Base-by-base conservation (phyloP, 2,797 vertebrate genomes). In the Halcyon smyrnensis region DNA sequence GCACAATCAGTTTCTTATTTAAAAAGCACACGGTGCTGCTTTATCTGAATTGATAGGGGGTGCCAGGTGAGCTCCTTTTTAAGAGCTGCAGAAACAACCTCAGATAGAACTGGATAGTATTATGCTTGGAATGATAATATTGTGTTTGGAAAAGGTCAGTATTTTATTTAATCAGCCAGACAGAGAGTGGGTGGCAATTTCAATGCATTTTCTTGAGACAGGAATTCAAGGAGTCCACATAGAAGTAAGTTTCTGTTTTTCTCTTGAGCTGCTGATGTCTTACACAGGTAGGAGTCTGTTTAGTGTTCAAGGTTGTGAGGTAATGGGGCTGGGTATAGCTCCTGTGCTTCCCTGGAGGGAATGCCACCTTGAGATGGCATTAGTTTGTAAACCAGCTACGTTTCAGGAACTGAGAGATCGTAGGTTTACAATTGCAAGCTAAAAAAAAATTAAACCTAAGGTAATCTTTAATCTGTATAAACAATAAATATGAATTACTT, bases 111-210 rank as follows among this genome's bases (percentile, higher is more conserved):
- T 71, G 81, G 91, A 84, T 89, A 95, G 92, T 93, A 89, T 95
- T 94, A 34, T 89, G 91, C 91, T 93, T 84, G 84, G 93, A 96
- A 97, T 94, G 87, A 95, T 85, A 96, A 95, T 97, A 95, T 96
- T 97, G 96, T 97, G 87, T 73, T 97, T 97, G 96, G 96, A 95
- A 93, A 96, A 95, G 71, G 87, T 91, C 92, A 91, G 79, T 97
- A 97, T 96, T 97, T 96, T 94, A 97, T 89, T 97, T 91, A 84
- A 94, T 97, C 89, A 74, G 94, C 76, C 86, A 96, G 95, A 85
- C 93, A 51, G 92, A 95, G 95, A 94, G 96, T 95, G 97, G 96
- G 95, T 97, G 97, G 96, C 84, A 94, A 94, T 94, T 94, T 70
- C 90, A 90, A 80, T 78, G 85, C 60, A 65, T 84, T 96, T 93